phyloP scores from a whole-genome alignment of 2,888 invertebrate genomes.

The Ganaspis brasiliensis region DNA sequence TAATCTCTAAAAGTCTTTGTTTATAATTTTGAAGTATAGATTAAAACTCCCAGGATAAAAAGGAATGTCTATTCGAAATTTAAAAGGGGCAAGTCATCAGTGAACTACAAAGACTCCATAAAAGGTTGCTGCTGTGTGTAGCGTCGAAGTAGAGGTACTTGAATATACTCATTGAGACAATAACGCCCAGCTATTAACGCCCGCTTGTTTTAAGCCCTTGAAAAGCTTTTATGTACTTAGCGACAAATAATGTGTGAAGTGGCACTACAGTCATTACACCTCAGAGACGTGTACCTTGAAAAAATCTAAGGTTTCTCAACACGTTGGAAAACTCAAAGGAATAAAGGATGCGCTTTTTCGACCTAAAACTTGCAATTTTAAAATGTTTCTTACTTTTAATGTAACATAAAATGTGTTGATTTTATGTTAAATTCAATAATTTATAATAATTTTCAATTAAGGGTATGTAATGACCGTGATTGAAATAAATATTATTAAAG shows the following conservation, averaged over 20 bases:
- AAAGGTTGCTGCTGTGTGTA: conserved; percentile 20
- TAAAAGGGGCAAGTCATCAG: conserved; percentile 17
- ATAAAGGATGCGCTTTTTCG: not conserved
- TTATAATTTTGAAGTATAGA: not conserved
- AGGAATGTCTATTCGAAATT: not conserved
- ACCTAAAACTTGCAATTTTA: not conserved
- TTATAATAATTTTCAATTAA: too few relatives aligned
- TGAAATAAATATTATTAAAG: too few relatives aligned
- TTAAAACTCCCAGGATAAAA: conserved; percentile 18
- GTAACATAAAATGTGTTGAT: too few relatives aligned
- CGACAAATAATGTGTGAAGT: conserved; percentile 71
- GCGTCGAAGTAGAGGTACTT: conserved; percentile 34
- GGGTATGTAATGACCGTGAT: too few relatives aligned
- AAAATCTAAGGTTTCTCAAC: conserved; percentile 15
- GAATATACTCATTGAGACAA: conserved; percentile 62
- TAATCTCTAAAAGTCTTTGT: not conserved
- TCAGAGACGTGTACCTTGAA: conserved; percentile 14
- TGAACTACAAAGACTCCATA: conserved; percentile 29
- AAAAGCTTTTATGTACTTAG: conserved; percentile 78
- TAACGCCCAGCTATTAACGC: conserved; percentile 70
- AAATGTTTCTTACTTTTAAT: too few relatives aligned
- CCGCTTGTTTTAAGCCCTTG: conserved; percentile 74
- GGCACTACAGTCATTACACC: conserved; percentile 49
- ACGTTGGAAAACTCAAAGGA: not conserved
- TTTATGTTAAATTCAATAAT: too few relatives aligned